Evolutionary conservation across 2,888 invertebrate genomes (phyloP).

Genomic region (Phasia obesa): DNA sequence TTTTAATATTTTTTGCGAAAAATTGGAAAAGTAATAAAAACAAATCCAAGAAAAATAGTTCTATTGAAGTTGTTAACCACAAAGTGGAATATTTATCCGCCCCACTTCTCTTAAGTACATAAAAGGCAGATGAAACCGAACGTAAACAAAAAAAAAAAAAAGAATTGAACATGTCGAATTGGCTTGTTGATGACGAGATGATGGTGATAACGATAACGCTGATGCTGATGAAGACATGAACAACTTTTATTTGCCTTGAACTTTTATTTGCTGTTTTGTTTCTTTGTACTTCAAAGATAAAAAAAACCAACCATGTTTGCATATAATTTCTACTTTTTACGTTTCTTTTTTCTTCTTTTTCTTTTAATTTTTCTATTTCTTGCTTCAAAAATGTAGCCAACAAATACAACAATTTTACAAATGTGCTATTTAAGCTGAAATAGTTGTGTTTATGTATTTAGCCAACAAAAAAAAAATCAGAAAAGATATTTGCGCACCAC

Average conservation of each 20-base stretch:
- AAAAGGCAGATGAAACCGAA: background rate
- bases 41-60: background rate
- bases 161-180: slow-evolving; percentile 23
- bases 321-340: slow-evolving; percentile 30
- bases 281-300: slow-evolving; percentile 43
- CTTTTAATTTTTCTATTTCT: slow-evolving; percentile 1
- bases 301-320: slow-evolving; percentile 50
- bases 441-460: slow-evolving; percentile 15
- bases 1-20: slow-evolving; percentile 9
- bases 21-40: slow-evolving; percentile 18
- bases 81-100: slow-evolving; percentile 37
- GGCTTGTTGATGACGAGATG: slow-evolving; percentile 39
- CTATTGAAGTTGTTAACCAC: slow-evolving; percentile 41
- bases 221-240: slow-evolving; percentile 40
- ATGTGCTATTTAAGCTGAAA: slow-evolving; percentile 18
- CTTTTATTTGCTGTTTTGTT: slow-evolving; percentile 60
- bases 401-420: slow-evolving; percentile 1
- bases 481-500: background rate
- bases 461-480: slow-evolving; percentile 32
- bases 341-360: slow-evolving; percentile 9
- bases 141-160: slow-evolving; percentile 10
- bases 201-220: slow-evolving; percentile 33
- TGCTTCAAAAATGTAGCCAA: slow-evolving; percentile 41
- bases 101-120: background rate
- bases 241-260: slow-evolving; percentile 67